Percentiles rank a stretch among this genome's conserved stretches.
Evolutionary conservation across 1,140 invertebrate species (phyloP).

Genomic region (Dryas iulia): DNA sequence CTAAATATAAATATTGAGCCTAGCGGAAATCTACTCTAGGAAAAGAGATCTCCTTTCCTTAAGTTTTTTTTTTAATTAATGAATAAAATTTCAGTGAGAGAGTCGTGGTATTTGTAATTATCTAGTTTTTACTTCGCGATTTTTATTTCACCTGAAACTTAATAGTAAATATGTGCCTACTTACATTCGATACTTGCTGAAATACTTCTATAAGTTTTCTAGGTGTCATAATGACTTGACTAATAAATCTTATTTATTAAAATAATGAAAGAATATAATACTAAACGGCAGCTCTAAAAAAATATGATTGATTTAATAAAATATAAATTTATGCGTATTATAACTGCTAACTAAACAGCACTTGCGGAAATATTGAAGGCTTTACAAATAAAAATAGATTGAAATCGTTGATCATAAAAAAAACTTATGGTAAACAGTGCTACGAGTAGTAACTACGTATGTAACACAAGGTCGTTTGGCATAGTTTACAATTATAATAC

Average conservation of each 20-base stretch:
- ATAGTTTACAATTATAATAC: constrained; percentile 38
- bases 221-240: too few relatives aligned
- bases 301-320: neutral
- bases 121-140: too few relatives aligned
- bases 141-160: too few relatives aligned
- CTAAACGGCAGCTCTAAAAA: neutral
- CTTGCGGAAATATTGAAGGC: constrained; percentile 20
- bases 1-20: too few relatives aligned
- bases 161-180: too few relatives aligned
- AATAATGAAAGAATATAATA: neutral
- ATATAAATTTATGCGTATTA: neutral
- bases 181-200: too few relatives aligned
- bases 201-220: too few relatives aligned
- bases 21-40: too few relatives aligned
- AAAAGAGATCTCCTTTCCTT: too few relatives aligned
- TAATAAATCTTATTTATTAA: neutral
- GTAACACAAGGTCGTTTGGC: constrained; percentile 34
- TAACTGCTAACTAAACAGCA: neutral
- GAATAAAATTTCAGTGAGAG: too few relatives aligned
- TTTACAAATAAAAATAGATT: constrained; percentile 24
- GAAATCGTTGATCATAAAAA: constrained; percentile 18
- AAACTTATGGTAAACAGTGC: constrained; percentile 20
- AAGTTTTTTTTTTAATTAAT: too few relatives aligned
- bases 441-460: constrained; percentile 9
- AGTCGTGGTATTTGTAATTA: too few relatives aligned